Percentiles rank a stretch among this genome's conserved stretches.
Evolutionary conservation across 2,113 vertebrate genomes (phyloP).

Genomic region (Tricholaema leucomelas): DNA sequence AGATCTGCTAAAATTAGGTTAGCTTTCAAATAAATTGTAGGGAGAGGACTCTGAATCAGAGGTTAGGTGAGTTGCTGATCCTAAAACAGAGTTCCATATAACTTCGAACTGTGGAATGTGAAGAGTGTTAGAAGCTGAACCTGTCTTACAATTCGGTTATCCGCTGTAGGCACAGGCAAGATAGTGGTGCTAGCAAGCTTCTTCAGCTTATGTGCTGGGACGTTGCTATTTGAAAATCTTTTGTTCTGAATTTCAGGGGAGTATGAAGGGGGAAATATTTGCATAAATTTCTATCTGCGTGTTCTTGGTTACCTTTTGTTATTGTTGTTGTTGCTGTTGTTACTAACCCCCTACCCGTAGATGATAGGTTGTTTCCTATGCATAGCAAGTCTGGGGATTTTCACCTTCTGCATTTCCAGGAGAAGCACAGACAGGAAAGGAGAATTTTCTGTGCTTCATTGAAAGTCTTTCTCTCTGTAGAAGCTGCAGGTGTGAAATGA

Average conservation of each 20-base stretch:
- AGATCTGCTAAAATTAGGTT: neutral
- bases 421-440: neutral
- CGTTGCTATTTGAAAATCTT: neutral
- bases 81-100: neutral
- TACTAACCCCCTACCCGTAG: neutral
- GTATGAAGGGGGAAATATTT: neutral
- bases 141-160: neutral
- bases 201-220: neutral
- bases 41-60: neutral
- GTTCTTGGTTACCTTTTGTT: neutral
- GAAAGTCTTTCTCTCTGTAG: neutral
- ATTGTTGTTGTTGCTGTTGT: neutral
- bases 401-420: neutral
- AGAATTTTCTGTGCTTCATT: neutral
- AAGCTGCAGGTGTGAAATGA: neutral
- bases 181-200: rapidly evolving
- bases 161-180: neutral
- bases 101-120: neutral
- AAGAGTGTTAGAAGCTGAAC: neutral
- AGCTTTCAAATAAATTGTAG: neutral
- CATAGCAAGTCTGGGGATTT: neutral
- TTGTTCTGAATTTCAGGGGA: neutral
- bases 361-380: neutral
- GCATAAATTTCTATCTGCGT: neutral
- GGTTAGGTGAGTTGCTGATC: neutral